Evolutionary conservation across 2,888 invertebrate genomes (phyloP).

Genomic region (Desoria tigrina): DNA sequence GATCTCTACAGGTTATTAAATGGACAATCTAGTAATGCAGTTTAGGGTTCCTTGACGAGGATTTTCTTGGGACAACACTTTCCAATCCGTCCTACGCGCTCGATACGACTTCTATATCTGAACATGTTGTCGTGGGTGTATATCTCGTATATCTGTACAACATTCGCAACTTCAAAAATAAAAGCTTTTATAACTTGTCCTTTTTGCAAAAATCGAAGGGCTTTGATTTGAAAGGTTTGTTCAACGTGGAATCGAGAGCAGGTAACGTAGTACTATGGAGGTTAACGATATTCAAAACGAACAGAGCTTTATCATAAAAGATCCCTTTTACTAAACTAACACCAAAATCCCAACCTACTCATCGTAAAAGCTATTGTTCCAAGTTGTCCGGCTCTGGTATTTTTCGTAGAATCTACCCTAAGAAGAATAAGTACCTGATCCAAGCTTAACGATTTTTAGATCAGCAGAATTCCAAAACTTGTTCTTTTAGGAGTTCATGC

Average conservation of each 20-base stretch:
- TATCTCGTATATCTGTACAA: not conserved
- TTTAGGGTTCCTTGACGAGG: conserved; percentile 10
- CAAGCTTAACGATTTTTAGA: not conserved
- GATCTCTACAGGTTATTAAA: conserved; percentile 32
- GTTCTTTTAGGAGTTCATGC: no score
- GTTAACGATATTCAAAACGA: no score
- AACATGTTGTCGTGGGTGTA: conserved; percentile 14
- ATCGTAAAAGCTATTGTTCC: conserved; percentile 7
- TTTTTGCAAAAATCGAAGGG: no score
- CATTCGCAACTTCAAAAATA: not conserved
- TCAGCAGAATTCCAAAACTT: no score
- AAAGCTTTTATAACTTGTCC: no score
- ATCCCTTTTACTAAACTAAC: conserved; percentile 1
- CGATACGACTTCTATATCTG: conserved; percentile 16
- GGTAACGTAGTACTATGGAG: not conserved
- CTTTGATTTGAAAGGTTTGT: no score
- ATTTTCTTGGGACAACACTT: conserved; percentile 19
- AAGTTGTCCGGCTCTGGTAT: conserved; percentile 1
- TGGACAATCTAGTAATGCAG: not conserved
- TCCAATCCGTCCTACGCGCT: conserved; percentile 23
- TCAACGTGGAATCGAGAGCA: conserved; percentile 12
- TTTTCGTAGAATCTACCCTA: not conserved
- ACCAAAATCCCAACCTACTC: conserved; percentile 21
- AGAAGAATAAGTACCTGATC: not conserved
- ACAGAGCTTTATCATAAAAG: not conserved